Base-by-base conservation (phyloP, 2,797 vertebrate species). In the Lophotriccus pileatus region DNA sequence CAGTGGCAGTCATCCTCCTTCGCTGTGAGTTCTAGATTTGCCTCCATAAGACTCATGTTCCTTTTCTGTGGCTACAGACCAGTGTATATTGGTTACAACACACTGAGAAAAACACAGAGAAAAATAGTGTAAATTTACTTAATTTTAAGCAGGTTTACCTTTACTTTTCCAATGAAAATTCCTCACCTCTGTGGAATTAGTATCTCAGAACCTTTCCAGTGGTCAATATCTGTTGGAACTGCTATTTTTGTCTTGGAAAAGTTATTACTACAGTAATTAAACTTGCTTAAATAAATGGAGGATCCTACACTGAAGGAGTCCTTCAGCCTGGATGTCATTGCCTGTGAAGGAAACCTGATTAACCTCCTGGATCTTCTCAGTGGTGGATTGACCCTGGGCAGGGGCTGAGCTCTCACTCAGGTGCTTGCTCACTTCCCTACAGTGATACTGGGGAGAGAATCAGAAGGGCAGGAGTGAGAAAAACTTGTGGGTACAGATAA, bases 391-490 rank as follows among this genome's bases (percentile, higher is more conserved):
- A 27, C 25, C 6, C 20, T 3, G 2, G 19, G 11, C 28, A 18
- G 46, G 47, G 63, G 32, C 43, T 69, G 20, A 92, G 43, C 22
- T 7, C 6, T 58, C 24, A 52, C 10, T 19, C 13, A 25, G 15
- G 32, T 67, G 34, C 52, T 89, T 17, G 9, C 36, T 78, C 15
- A 7, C 20, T 69, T 16, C 22, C n/a, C 39, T 66, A 1, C 39
- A 50, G 22, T 0, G 0, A 6, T 25, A 14, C 0, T 37, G 39
- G 30, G 30, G n/a, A 55, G 17, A 30, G 22, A 62, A 55, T 58
- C 7, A 7, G 20, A 66, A 74, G 32, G 55, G 7, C 59, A 69
- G 39, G 87, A 69, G 14, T 21, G 39, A 66, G 36, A 62, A 44
- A 69, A 73, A 23, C 27, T 20, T 44, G 12, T 27, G 36, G 30